These are phyloP conservation scores for Drosophila guanche DNA, from an alignment of 1,140 invertebrate genomes.

Conservation along the genomic window DNA sequence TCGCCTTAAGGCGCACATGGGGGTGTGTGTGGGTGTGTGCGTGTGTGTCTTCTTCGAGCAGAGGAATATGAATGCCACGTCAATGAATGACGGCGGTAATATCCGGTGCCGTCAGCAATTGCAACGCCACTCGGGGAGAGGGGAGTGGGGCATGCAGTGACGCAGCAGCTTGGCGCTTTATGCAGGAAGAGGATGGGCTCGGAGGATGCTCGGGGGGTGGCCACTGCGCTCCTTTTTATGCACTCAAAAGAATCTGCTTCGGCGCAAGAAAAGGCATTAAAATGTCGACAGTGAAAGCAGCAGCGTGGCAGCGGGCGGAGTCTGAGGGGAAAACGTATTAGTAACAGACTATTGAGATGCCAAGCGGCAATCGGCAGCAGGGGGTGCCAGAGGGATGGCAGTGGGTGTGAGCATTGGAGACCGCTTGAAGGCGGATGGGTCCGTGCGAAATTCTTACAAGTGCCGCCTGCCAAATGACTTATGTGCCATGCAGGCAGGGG, in stretches of 20 bases:
- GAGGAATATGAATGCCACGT: constrained; percentile 60
- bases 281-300: constrained; percentile 65
- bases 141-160: constrained; percentile 21
- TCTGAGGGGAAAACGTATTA: constrained; percentile 69
- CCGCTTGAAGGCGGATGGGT: constrained; percentile 40
- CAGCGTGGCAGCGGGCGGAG: constrained; percentile 33
- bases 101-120: constrained; percentile 76
- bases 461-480: constrained; percentile 71
- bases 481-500: constrained; percentile 65
- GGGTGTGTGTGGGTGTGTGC: constrained; percentile 57
- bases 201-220: constrained; percentile 14
- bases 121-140: constrained; percentile 6
- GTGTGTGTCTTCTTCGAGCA: constrained; percentile 21
- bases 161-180: constrained; percentile 39
- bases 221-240: constrained; percentile 57
- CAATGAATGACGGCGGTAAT: constrained; percentile 79
- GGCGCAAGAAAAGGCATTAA: constrained; percentile 78
- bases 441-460: constrained; percentile 74
- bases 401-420: constrained; percentile 26
- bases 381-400: background rate
- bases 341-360: constrained; percentile 80
- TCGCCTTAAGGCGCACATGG: too few species aligned
- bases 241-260: constrained; percentile 73
- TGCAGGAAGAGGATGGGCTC: constrained; percentile 3
- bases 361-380: constrained; percentile 46